These are phyloP conservation scores for Bambusicola thoracicus DNA, from an alignment of 2,113 vertebrate genomes.

Conservation along the genomic window DNA sequence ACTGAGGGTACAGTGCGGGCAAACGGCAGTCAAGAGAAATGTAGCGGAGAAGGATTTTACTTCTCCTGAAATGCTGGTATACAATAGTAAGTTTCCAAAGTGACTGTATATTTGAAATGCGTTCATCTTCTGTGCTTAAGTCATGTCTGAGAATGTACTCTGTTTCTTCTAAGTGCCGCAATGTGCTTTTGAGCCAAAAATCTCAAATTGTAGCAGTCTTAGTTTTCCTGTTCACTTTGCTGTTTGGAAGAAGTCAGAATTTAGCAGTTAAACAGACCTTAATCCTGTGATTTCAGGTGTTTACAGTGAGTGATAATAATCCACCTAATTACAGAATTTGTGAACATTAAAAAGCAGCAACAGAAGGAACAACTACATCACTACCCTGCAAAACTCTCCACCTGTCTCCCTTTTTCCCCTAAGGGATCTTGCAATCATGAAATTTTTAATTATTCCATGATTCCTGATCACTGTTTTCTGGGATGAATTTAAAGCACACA, in stretches of 20 bases:
- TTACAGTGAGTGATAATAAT: background rate
- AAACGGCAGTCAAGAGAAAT: background rate
- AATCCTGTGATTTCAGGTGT: background rate
- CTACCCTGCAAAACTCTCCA: background rate
- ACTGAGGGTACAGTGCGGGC: accelerated
- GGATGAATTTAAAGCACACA: background rate
- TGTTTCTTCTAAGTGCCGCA: accelerated
- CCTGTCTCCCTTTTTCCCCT: background rate
- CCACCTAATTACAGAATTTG: background rate
- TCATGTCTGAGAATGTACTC: background rate
- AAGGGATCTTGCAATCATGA: background rate
- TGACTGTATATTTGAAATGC: background rate
- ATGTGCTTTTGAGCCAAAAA: background rate
- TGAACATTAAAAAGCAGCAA: background rate
- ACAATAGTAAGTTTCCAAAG: background rate
- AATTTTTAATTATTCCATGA: background rate
- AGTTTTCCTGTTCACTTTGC: background rate
- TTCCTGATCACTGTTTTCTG: background rate
- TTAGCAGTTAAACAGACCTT: background rate
- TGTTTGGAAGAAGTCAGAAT: background rate
- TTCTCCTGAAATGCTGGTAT: background rate
- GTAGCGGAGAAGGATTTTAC: background rate
- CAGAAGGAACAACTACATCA: background rate
- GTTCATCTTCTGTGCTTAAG: background rate
- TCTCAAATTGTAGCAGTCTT: background rate